Conservation (phyloP, 1,140 invertebrate species). For the Drosophila novamexicana region DNA sequence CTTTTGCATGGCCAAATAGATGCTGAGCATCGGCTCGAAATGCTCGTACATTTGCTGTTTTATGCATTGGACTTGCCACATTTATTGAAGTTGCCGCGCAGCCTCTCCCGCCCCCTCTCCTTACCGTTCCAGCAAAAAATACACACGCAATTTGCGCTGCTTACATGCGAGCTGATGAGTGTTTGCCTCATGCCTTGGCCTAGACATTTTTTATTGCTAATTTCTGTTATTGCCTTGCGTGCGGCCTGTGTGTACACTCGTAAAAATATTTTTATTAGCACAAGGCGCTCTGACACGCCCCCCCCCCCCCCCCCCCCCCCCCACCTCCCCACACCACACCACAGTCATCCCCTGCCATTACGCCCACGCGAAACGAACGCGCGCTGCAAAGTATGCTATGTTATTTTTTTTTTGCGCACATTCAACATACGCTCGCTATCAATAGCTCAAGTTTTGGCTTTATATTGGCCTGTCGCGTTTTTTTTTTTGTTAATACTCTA, state of each 20-base stretch:
- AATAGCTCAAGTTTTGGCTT: constrained; percentile 21
- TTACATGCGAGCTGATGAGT: constrained; percentile 10
- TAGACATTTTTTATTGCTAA: constrained; percentile 71
- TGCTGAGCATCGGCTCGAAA: constrained; percentile 8
- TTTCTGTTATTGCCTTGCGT: constrained; percentile 79
- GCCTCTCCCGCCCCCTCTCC: background rate
- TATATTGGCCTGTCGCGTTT: background rate
- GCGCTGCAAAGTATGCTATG: constrained; percentile 50
- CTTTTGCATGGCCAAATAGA: constrained; percentile 31
- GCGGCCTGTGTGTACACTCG: constrained; percentile 65
- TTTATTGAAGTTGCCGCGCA: constrained; percentile 28
- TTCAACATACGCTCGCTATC: constrained; percentile 27
- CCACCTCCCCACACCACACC: background rate
- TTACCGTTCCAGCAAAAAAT: background rate
- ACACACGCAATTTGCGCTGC: constrained; percentile 24
- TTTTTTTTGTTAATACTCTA: background rate
- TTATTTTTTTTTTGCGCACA: constrained; percentile 27
- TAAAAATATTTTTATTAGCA: constrained; percentile 80
- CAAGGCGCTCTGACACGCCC: constrained; percentile 1
- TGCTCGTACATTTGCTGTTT: constrained; percentile 33
- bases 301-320: background rate
- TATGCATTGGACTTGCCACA: constrained; percentile 31
- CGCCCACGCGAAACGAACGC: background rate
- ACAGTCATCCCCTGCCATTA: too few relatives aligned
- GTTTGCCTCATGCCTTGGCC: background rate